phyloP scores from a whole-genome alignment of 2,113 vertebrate genomes.

The Thalassoma bifasciatum region DNA sequence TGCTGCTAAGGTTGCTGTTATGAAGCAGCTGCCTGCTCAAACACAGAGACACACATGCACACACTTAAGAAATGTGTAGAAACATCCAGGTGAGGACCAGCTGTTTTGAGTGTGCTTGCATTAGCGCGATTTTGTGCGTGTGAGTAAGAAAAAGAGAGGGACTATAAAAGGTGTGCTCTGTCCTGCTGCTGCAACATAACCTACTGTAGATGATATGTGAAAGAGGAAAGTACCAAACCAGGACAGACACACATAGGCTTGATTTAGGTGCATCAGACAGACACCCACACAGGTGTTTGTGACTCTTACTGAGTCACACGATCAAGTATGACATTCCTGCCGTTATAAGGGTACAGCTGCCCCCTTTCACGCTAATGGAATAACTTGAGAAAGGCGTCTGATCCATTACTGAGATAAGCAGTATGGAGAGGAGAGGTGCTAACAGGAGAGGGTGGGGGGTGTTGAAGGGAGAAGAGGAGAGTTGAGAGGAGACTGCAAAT shows the following conservation, averaged over 20 bases:
- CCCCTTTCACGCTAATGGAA: slow-evolving; percentile 37
- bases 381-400: slow-evolving; percentile 18
- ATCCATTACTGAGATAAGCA: slow-evolving; percentile 45
- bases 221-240: slow-evolving; percentile 8
- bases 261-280: background rate
- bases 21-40: slow-evolving; percentile 92
- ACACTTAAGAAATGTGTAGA: slow-evolving; percentile 11
- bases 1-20: slow-evolving; percentile 97
- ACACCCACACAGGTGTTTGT: slow-evolving; percentile 20
- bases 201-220: background rate
- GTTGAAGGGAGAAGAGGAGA: slow-evolving; percentile 4
- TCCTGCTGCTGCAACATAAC: slow-evolving; percentile 18
- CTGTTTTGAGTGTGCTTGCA: background rate
- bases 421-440: slow-evolving; percentile 6
- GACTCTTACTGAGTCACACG: slow-evolving; percentile 12
- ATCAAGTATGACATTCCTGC: slow-evolving; percentile 24
- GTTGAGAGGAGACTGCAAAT: background rate
- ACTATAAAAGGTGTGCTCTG: background rate
- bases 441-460: background rate
- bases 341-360: slow-evolving; percentile 11
- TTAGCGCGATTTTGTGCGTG: background rate
- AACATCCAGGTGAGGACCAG: slow-evolving; percentile 21
- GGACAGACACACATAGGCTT: background rate
- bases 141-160: background rate
- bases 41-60: slow-evolving; percentile 45